These are phyloP conservation scores for Tamias sibiricus DNA, from an alignment of 2,113 vertebrate species.

Conservation along the genomic window DNA sequence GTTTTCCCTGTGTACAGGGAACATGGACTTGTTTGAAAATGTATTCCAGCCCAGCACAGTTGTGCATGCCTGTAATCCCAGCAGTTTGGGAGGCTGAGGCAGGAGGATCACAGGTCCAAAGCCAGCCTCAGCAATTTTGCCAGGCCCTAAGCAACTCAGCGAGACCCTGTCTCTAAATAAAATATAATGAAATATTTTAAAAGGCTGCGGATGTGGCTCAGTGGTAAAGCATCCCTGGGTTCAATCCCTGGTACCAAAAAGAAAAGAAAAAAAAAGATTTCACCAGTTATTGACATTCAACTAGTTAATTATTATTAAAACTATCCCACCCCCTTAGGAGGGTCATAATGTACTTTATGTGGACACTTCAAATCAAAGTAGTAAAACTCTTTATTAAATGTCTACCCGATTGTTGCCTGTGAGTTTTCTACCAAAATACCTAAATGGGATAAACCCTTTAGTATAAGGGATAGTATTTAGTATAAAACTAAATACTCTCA, in stretches of 20 bases:
- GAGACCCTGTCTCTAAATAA: too few species aligned
- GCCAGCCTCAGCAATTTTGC: too few species aligned
- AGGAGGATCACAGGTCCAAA: too few species aligned
- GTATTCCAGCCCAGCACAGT: not conserved
- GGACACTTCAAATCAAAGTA: not conserved
- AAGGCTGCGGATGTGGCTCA: too few species aligned
- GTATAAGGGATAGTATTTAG: too few species aligned
- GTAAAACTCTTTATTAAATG: not conserved
- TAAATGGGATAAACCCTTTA: not conserved
- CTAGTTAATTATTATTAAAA: constrained; percentile 26
- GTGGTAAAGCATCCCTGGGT: too few species aligned
- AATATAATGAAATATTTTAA: too few species aligned
- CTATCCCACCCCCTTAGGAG: not conserved
- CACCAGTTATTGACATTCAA: not conserved
- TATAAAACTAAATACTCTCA: too few species aligned
- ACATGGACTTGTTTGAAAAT: not conserved
- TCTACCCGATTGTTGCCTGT: not conserved
- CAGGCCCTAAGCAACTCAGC: too few species aligned
- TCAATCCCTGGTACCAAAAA: too few species aligned
- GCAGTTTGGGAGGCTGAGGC: too few species aligned
- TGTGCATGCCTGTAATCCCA: too few species aligned
- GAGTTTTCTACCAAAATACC: not conserved
- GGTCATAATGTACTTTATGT: not conserved
- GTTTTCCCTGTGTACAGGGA: not conserved
- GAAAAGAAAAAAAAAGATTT: not conserved